Base-by-base conservation (phyloP, 2,888 invertebrate genomes). In the Harpalus rubripes region DNA sequence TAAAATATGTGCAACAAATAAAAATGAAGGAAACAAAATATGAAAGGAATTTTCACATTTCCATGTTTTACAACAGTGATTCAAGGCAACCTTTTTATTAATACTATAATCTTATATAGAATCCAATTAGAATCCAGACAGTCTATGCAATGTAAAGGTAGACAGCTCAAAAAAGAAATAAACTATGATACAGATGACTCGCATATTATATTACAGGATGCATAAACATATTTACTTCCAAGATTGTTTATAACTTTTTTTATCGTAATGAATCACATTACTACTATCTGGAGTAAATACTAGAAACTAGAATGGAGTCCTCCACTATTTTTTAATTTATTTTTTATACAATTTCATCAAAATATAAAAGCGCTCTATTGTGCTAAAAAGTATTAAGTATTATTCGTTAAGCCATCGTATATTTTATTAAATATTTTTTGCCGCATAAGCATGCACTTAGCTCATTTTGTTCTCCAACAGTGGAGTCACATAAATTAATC, bases 71-170 rank as follows among this genome's bases (percentile, higher is more conserved):
- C 72, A 74, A n/a, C 72, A 74, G n/a, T 44, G 72, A 74, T 44
- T 74, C 72, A 74, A 74, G 72, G 72, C 41, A 74, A 74, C 41
- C 22, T 44, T 74, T 74, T 74, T 74, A 44, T 74, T 74, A 18
- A 74, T 44, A 41, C 41, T 7, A 44, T 72, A 72, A n/a, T 41
- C 41, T 72, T 39, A 41, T 72, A 72, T 72, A 39, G 72, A 74
- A 18, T 74, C 72, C 44, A 74, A 74, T 74, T 74, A 44, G 72
- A 74, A 22, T 61, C 80, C 44, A 80, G 22, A 58, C 22, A 52
- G 44, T 8, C 44, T 52, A 52, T 8, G 44, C 12, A 10, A 52
- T 52, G 12, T 10, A 12, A 52, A 52, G 44, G 12, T 32, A 32
- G 32, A 32, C 32, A 32, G 32, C 44, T 52, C 5, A 52, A 52